Base-by-base conservation (phyloP, 2,888 invertebrate genomes). In the Rhimphoctona megacephalus region DNA sequence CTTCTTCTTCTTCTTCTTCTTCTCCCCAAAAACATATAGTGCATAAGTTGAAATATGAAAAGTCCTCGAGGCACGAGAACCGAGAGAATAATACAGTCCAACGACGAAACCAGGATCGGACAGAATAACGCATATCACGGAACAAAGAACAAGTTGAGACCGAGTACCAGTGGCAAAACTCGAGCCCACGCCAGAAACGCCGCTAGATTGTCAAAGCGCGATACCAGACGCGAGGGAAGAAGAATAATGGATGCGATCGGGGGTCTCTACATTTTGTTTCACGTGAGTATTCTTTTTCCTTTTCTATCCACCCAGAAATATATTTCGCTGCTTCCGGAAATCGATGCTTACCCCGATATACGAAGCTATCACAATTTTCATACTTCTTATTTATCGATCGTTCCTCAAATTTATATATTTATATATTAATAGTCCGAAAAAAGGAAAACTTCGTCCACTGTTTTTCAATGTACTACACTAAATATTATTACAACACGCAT, bases 191-290 rank as follows among this genome's bases (percentile, higher is more conserved):
- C 54, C 25, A 81, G 69, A 85, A 81, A 69, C 67, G 19, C 43
- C 49, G 66, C 69, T 30, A 64, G 80, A 66, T 61, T 81, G 81
- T 81, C 83, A 77, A 83, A 86, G 39, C 76, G 83, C 17, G 61
- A 66, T 52, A 74, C 70, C 70, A 85, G 82, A 64, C 89, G 87
- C 83, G 91, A 92, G 83, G 86, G 87, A 83, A 89, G 89, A 90
- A 90, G 61, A 72, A 86, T 91, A 85, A 92, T 93, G 92, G 93
- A 93, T 85, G 92, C 92, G 80, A 89, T 93, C 83, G 88, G 92
- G 85, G 91, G 91, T 81, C 92, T 93, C 66, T 92, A 92, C 87
- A 91, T 92, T 88, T 89, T 92, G 73, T 91, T 92, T 88, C 92
- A 92, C 84, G 93, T 92, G 90, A 92, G 93, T 90, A 43, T 76